Conservation (phyloP, 2,888 invertebrate genomes). For the Amorpha juglandis region DNA sequence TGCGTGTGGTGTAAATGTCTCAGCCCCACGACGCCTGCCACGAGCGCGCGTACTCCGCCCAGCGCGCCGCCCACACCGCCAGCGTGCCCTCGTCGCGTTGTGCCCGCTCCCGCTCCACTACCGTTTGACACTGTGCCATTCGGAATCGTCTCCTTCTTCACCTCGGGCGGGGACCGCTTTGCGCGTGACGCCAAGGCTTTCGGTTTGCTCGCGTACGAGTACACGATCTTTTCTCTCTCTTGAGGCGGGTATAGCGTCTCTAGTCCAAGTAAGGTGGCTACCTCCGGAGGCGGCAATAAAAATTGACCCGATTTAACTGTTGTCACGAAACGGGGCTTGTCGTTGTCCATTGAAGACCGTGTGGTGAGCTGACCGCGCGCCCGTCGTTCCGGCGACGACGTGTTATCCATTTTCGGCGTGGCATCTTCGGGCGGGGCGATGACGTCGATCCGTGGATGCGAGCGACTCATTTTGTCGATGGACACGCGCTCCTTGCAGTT, state of each 20-base stretch:
- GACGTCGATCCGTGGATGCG: conserved; percentile 62
- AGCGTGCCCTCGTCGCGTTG: conserved; percentile 27
- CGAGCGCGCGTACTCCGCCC: conserved; percentile 61
- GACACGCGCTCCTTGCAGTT: conserved; percentile 40
- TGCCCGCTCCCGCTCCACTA: conserved; percentile 25
- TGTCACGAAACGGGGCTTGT: conserved; percentile 88
- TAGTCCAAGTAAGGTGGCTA: conserved; percentile 87
- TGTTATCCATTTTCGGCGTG: conserved; percentile 51
- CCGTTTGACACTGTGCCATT: conserved; percentile 30
- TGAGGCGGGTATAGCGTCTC: conserved; percentile 65
- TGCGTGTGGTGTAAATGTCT: conserved; percentile 36
- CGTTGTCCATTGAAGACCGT: conserved; percentile 34
- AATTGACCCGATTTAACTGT: conserved; percentile 92
- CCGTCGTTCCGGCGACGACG: conserved; percentile 50
- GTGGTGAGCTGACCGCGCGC: conserved; percentile 44
- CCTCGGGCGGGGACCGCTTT: conserved; percentile 46
- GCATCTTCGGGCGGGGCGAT: conserved; percentile 46
- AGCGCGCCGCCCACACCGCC: conserved; percentile 36
- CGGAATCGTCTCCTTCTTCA: conserved; percentile 39
- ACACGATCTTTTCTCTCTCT: conserved; percentile 75
- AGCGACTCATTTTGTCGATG: conserved; percentile 51
- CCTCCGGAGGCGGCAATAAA: conserved; percentile 89
- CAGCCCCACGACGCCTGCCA: conserved; percentile 64
- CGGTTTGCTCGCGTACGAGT: conserved; percentile 88
- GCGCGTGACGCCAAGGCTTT: conserved; percentile 70